Percentiles rank a stretch among this genome's conserved stretches.
These are phyloP conservation scores for Aptenodytes forsteri DNA, from an alignment of 2,113 vertebrate genomes.

Conservation along the genomic window DNA sequence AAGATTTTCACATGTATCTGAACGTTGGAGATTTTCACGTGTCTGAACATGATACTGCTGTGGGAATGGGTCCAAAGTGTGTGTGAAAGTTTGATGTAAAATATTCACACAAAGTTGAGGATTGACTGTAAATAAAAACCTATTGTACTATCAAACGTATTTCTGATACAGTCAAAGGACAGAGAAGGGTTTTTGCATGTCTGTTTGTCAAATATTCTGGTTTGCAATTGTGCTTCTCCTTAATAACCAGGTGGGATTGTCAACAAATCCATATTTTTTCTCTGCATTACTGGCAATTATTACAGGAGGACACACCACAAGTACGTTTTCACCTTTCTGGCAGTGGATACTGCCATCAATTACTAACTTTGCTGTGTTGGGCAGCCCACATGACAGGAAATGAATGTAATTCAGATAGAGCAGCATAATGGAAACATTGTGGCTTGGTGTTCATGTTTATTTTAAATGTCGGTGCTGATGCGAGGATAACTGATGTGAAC, in stretches of 20 bases:
- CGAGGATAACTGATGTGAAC: not conserved
- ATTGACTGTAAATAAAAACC: conserved; percentile 26
- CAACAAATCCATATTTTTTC: not conserved
- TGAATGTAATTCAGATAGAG: not conserved
- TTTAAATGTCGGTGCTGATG: conserved; percentile 6
- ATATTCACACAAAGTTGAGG: not conserved
- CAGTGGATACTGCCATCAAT: not conserved
- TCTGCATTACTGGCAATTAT: not conserved
- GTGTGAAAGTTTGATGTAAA: not conserved
- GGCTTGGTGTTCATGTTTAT: conserved; percentile 21
- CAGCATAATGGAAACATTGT: not conserved
- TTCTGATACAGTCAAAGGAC: not conserved
- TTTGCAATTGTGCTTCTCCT: not conserved
- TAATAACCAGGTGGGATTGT: not conserved
- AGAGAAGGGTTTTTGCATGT: not conserved
- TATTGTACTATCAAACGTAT: not conserved
- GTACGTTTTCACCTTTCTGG: not conserved
- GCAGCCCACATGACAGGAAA: not conserved
- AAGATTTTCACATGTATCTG: not conserved
- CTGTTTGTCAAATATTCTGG: not conserved
- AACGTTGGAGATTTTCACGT: not conserved
- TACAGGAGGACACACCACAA: not conserved
- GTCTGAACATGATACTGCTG: not conserved
- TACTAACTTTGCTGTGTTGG: conserved; percentile 3
- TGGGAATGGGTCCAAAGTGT: not conserved